Evolutionary conservation across 2,797 vertebrate genomes (phyloP).

Genomic region (Pseudochaenichthys georgianus): DNA sequence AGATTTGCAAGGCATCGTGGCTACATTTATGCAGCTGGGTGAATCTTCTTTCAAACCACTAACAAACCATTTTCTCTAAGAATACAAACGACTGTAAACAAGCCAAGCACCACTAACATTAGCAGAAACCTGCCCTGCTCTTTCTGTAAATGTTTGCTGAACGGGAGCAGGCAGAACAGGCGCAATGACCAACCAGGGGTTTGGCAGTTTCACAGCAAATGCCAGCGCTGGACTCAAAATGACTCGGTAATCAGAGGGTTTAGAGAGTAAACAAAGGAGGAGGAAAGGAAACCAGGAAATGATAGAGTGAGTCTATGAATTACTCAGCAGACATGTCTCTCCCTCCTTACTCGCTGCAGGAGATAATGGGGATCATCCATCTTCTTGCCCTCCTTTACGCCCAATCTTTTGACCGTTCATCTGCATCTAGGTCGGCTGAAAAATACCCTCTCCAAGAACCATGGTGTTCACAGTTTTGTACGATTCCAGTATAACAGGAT

Average conservation of each 20-base stretch:
- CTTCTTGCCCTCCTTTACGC: conserved; percentile 78
- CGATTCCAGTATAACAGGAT: neutral
- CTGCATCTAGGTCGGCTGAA: conserved; percentile 77
- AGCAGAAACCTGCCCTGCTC: conserved; percentile 31
- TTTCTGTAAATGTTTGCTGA: conserved; percentile 65
- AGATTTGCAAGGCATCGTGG: neutral
- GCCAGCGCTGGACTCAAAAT: conserved; percentile 65
- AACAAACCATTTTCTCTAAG: neutral
- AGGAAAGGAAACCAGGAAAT: conserved; percentile 61
- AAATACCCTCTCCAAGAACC: conserved; percentile 40
- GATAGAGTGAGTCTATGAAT: conserved; percentile 72
- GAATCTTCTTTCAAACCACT: conserved; percentile 13
- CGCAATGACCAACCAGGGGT: conserved; percentile 46
- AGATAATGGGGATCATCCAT: conserved; percentile 79
- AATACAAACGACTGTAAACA: conserved; percentile 33
- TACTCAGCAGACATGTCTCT: conserved; percentile 74
- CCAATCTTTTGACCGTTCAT: conserved; percentile 68
- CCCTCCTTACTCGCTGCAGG: conserved; percentile 65
- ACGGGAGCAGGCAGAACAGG: conserved; percentile 58
- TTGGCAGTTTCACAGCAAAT: conserved; percentile 62
- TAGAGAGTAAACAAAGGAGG: conserved; percentile 65
- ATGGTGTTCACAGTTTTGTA: conserved; percentile 13
- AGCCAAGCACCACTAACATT: conserved; percentile 23
- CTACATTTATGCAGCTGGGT: neutral
- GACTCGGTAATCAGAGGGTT: conserved; percentile 74